phyloP scores from a whole-genome alignment of 2,888 invertebrate species.

The Leptinotarsa juncta region DNA sequence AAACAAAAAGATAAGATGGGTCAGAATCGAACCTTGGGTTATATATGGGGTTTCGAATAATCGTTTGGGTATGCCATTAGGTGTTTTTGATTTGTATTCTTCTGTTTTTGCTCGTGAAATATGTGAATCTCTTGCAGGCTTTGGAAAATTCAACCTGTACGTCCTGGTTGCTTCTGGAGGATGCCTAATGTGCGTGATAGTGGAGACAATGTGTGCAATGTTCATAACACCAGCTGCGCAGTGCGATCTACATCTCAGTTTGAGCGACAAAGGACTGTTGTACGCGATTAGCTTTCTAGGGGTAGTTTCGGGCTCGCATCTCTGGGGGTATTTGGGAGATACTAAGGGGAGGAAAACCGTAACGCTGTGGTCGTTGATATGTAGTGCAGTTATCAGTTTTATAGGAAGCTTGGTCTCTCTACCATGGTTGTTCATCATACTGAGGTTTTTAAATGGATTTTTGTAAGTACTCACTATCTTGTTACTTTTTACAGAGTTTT shows the following conservation, averaged over 20 bases:
- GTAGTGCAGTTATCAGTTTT: conserved; percentile 67
- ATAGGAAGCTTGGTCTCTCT: conserved; percentile 67
- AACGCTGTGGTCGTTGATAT: conserved; percentile 66
- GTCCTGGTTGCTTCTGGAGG: conserved; percentile 73
- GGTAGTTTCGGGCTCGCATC: conserved; percentile 69
- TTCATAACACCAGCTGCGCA: conserved; percentile 76
- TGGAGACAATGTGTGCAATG: conserved; percentile 75
- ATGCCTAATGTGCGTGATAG: conserved; percentile 75
- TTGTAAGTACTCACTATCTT: conserved; percentile 61
- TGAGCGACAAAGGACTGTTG: conserved; percentile 73
- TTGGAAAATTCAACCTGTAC: conserved; percentile 73
- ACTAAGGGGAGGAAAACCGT: conserved; percentile 68
- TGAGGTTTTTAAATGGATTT: conserved; percentile 69
- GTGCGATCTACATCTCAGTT: conserved; percentile 74
- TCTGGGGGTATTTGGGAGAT: conserved; percentile 73
- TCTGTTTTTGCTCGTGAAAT: not conserved
- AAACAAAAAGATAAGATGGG: no score
- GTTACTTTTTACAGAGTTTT: no score
- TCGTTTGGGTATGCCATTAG: no score
- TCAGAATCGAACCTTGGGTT: no score
- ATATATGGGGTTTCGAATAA: no score
- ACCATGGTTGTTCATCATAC: conserved; percentile 67
- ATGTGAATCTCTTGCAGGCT: conserved; percentile 63
- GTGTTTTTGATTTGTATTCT: no score
- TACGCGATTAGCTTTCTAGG: conserved; percentile 76